Evolutionary conservation across 2,113 vertebrate species (phyloP), one percentile per base, ranked within the genome.

Genomic region (Marcusenius ussheri): DNA sequence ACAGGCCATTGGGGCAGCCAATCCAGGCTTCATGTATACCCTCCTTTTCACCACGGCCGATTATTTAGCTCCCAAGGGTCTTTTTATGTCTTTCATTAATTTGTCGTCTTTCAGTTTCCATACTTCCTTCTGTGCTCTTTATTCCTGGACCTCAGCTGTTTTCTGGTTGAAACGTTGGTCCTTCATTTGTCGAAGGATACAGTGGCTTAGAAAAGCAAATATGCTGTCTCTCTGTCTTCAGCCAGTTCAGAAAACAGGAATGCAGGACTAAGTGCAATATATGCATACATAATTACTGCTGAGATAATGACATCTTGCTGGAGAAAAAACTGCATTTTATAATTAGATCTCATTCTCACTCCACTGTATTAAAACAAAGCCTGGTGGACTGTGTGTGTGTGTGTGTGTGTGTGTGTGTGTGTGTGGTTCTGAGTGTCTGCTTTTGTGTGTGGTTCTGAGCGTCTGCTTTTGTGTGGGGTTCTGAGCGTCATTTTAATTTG

Each of bases 161-260:
- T 49, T 17, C 47, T 49, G 88, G 42, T 88, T 70, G 66, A 83
- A 47, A 13, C 91, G 83, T 89, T 45, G 27, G 89, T 84, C 90
- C 47, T 89, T 84, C 17, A 42, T 87, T 84, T 84, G 27, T 47
- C 51, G 13, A 89, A 87, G 31, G n/a, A 46, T 83, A 19, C 88
- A 10, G 56, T 51, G 70, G 42, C 66, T 85, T 56, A 66, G 80
- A 85, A 77, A 53, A 24, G 51, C n/a, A 39, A 21, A 35, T 27
- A 50, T 88, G 45, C 39, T 74, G 11, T 35, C 50, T 51, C 0
- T 0, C 13, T 50, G 0, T 3, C 24, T 66, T 10, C 62, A 27
- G n/a, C n/a, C 62, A 66, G 62, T 31, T 31, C 62, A 5, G 62
- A 27, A 70, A 31, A 70, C 62, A 70, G 62, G n/a, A 70, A 70